Evolutionary conservation across 2,888 invertebrate genomes (phyloP).

Genomic region (Sinodicranocentrus sp.): DNA sequence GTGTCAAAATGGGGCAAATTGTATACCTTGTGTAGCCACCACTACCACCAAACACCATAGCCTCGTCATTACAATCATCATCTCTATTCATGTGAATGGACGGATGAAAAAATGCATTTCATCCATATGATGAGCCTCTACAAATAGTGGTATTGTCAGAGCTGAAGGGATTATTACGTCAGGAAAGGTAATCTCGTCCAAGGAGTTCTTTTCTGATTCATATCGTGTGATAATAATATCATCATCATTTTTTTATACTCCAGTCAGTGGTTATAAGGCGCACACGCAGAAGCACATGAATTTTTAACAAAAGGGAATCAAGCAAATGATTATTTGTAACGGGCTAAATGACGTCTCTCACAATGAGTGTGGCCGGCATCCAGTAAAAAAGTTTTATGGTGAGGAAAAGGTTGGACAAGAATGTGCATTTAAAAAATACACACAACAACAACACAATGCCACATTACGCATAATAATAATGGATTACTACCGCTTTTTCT

Average conservation of each 20-base stretch:
- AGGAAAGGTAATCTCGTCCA: conserved; percentile 9
- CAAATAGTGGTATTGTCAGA: too few species aligned
- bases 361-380: conserved; percentile 36
- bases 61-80: too few species aligned
- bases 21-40: too few species aligned
- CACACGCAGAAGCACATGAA: conserved; percentile 6
- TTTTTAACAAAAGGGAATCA: conserved; percentile 35
- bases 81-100: too few species aligned
- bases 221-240: not conserved
- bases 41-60: too few species aligned
- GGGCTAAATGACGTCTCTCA: conserved; percentile 28
- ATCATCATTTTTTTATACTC: not conserved
- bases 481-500: too few species aligned
- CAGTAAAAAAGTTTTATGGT: not conserved
- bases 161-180: conserved; percentile 47
- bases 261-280: not conserved
- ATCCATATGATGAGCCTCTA: too few species aligned
- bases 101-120: too few species aligned
- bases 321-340: conserved; percentile 45
- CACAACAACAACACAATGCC: too few species aligned
- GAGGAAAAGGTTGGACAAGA: not conserved
- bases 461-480: too few species aligned
- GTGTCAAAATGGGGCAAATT: conserved; percentile 65
- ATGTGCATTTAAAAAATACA: not conserved
- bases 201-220: not conserved